phyloP scores from a whole-genome alignment of 2,797 vertebrate species.

The Toxotes lorentzi region DNA sequence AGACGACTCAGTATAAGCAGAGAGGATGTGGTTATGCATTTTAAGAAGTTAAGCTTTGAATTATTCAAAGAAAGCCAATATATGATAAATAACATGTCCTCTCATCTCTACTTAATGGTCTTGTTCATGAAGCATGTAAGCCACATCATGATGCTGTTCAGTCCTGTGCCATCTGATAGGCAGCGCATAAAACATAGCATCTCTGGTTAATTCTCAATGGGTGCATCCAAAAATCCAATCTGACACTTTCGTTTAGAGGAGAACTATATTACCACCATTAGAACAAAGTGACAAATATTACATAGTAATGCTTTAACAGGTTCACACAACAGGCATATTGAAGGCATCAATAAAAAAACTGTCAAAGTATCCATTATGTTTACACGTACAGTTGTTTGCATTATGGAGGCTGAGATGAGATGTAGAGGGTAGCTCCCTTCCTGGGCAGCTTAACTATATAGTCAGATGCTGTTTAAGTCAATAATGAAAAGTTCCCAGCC shows the following conservation, averaged over 20 bases:
- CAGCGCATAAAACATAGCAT: background rate
- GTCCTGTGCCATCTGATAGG: background rate
- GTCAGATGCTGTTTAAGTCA: constrained; percentile 17
- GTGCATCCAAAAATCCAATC: constrained; percentile 27
- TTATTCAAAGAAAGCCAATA: constrained; percentile 9
- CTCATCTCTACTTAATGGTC: constrained; percentile 23
- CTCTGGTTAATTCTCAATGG: constrained; percentile 32
- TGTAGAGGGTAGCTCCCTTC: background rate
- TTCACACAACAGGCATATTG: constrained; percentile 22
- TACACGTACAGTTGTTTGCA: constrained; percentile 4
- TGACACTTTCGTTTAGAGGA: constrained; percentile 19
- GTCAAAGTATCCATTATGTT: background rate
- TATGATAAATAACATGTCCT: constrained; percentile 16
- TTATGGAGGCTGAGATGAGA: background rate
- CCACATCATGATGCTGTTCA: constrained; percentile 4
- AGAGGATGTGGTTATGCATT: background rate
- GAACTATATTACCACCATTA: background rate
- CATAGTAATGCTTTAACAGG: constrained; percentile 5
- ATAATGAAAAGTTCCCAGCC: constrained; percentile 10
- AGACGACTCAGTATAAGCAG: constrained; percentile 4
- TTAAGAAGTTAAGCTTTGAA: constrained; percentile 3
- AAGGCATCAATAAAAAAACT: constrained; percentile 5
- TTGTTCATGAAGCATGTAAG: constrained; percentile 39
- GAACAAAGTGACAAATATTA: constrained; percentile 12
- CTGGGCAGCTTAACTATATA: background rate